Evolutionary conservation across 2,797 vertebrate genomes (phyloP), one percentile per base, ranked within the genome.

Genomic region (Manis javanica): DNA sequence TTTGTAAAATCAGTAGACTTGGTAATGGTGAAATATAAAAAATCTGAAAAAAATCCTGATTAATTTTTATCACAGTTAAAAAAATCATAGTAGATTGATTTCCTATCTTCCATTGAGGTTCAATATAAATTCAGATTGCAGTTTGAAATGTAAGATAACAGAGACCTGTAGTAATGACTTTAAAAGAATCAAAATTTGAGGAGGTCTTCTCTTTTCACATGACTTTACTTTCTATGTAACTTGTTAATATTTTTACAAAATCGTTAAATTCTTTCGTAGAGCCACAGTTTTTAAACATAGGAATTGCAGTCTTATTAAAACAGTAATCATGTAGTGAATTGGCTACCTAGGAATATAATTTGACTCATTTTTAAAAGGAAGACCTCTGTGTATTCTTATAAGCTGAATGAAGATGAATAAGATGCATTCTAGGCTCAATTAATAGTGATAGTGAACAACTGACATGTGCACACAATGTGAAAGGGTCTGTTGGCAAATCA

Each of bases 51-150:
- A 29, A 68, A 72, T 61, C 18, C 21, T 84, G 61, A n/a, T 78
- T 85, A 46, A 24, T 71, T 78, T 68, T 39, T 59, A 51, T 14
- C n/a, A 57, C 24, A 79, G 29, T 90, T 78, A 31, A 55, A 78
- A 89, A 89, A 69, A 49, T 63, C 34, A 59, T 21, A 61, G 15
- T 24, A 63, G 55, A 74, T 49, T 26, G n/a, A 57, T 72, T 72
- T 93, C 7, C 37, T 53, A 8, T 63, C 26, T 15, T 93, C 55
- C 42, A 5, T 61, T 71, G 71, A 77, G 77, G 8, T 46, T 75
- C 34, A 75, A 39, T 96, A 83, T 83, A 96, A 90, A 91, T 91
- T 82, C 46, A 96, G 46, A 77, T 71, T 77, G 23, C 12, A 49
- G 34, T 87, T 81, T 96, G 19, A 87, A 13, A 68, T 57, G 8